A percentile compares a stretch with the other conserved stretches of the same genome.
phyloP scores from a whole-genome alignment of 2,113 vertebrate genomes.

The Ondatra zibethicus region DNA sequence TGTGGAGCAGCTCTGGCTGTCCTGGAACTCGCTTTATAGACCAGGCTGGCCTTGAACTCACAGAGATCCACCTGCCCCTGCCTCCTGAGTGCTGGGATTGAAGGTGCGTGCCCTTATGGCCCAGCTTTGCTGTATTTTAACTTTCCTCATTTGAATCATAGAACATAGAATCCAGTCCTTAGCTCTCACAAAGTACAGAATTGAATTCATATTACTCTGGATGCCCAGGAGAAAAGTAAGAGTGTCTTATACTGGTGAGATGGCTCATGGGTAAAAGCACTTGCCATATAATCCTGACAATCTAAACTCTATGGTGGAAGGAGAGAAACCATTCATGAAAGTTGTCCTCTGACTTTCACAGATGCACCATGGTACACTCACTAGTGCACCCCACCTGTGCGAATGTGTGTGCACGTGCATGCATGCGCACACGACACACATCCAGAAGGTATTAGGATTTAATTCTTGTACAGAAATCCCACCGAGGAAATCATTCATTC shows the following conservation, averaged over 20 bases:
- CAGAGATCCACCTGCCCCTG: no score
- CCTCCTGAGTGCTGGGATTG: no score
- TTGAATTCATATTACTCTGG: neutral
- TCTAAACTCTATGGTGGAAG: neutral
- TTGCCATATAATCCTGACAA: neutral
- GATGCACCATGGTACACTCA: neutral
- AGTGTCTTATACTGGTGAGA: neutral
- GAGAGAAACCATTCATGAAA: neutral
- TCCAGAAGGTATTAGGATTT: neutral
- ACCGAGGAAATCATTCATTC: neutral
- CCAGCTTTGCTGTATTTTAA: neutral
- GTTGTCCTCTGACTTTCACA: neutral
- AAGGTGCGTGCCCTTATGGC: no score
- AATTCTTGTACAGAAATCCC: neutral
- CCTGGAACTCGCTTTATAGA: no score
- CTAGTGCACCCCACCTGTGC: no score
- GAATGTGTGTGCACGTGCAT: no score
- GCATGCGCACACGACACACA: neutral
- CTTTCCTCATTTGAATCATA: neutral
- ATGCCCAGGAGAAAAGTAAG: neutral
- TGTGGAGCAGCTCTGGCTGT: no score
- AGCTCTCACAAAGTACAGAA: neutral
- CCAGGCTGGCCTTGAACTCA: no score
- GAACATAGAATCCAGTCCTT: neutral
- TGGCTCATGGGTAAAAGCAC: neutral